Conservation (phyloP, 2,888 invertebrate genomes). For the Rhyacophila evoluta region DNA sequence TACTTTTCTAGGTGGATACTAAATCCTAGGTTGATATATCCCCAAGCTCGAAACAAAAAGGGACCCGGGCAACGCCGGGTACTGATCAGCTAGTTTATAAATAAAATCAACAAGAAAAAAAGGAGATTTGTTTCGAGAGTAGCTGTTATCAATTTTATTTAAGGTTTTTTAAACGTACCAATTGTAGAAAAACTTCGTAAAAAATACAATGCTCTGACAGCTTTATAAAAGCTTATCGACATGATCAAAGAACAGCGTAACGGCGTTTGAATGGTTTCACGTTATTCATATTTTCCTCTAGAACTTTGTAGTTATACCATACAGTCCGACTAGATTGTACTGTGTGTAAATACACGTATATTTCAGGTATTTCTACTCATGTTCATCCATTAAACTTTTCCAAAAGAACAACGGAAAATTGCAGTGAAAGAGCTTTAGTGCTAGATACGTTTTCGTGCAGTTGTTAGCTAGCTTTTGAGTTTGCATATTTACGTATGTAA, state of each 20-base stretch:
- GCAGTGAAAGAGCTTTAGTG: neutral
- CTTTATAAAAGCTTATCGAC: neutral
- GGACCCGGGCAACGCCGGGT: too few species aligned
- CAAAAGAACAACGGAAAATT: constrained; percentile 8
- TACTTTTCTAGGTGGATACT: too few species aligned
- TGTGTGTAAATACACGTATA: neutral
- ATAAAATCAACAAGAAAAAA: neutral
- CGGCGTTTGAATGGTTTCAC: neutral
- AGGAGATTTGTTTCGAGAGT: too few species aligned
- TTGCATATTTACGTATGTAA: too few species aligned
- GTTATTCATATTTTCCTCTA: neutral
- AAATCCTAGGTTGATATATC: too few species aligned
- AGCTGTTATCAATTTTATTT: neutral
- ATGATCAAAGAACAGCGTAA: neutral
- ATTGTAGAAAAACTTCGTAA: neutral
- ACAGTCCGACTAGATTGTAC: too few species aligned
- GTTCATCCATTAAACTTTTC: neutral
- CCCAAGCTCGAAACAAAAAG: too few species aligned
- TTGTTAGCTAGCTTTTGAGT: neutral
- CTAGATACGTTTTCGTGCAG: neutral
- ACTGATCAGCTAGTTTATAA: too few species aligned
- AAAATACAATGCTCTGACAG: neutral
- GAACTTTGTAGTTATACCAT: too few species aligned
- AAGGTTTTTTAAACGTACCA: too few species aligned
- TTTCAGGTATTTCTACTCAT: neutral